Evolutionary conservation across 2,797 vertebrate genomes (phyloP).

Genomic region (Artibeus jamaicensis): DNA sequence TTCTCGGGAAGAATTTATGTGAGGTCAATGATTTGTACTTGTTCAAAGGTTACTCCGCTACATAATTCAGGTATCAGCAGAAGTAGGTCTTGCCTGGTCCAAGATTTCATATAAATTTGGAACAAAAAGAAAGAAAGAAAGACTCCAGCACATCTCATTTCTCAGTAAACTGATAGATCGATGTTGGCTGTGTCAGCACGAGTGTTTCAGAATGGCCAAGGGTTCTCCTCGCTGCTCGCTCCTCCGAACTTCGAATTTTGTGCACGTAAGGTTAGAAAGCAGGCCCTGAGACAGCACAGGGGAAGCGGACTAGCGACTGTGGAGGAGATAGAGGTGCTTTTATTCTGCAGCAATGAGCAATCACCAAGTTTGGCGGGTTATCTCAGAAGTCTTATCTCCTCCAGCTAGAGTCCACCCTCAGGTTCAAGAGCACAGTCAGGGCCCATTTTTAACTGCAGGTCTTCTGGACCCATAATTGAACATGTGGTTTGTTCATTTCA

Average conservation of each 20-base stretch:
- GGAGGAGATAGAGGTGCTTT: background rate
- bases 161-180: constrained; percentile 34
- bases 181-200: background rate
- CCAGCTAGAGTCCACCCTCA: background rate
- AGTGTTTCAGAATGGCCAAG: constrained; percentile 35
- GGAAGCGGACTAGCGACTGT: background rate
- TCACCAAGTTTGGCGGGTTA: constrained; percentile 15
- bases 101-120: constrained; percentile 35
- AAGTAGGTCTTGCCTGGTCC: constrained; percentile 52
- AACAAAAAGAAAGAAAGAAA: background rate
- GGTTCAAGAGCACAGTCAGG: background rate
- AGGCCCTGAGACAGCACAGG: background rate
- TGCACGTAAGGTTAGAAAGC: background rate
- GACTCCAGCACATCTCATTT: constrained; percentile 63
- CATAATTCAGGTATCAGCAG: constrained; percentile 78
- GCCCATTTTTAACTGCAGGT: constrained; percentile 70
- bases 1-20: constrained; percentile 61
- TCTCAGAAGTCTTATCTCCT: background rate
- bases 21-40: constrained; percentile 65
- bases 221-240: constrained; percentile 47
- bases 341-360: background rate
- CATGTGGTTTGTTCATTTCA: background rate
- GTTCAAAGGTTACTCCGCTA: constrained; percentile 79
- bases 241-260: constrained; percentile 67
- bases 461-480: constrained; percentile 40